phyloP scores from a whole-genome alignment of 2,888 invertebrate genomes.

The Apocheima hispidaria region DNA sequence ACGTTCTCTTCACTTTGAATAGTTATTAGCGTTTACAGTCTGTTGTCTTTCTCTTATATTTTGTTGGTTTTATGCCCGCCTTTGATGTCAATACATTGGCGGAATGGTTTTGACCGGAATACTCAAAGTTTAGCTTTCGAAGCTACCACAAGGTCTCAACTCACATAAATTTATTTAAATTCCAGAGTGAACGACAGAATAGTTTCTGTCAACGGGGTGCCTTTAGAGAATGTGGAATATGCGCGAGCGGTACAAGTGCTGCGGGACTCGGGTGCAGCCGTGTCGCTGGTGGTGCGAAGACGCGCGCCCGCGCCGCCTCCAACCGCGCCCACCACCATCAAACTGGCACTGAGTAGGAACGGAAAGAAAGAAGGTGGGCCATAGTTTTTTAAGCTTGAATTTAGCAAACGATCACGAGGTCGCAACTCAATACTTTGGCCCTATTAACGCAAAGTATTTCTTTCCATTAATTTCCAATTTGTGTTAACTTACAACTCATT shows the following conservation, averaged over 20 bases:
- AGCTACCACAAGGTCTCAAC: not conserved
- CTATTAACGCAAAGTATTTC: too few species aligned
- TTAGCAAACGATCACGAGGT: too few species aligned
- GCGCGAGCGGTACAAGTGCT: conserved; percentile 96
- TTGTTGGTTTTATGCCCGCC: not conserved
- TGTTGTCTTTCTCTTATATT: too few species aligned
- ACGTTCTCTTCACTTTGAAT: too few species aligned
- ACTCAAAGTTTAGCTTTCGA: not conserved
- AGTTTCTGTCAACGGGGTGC: conserved; percentile 97
- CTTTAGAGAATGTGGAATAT: conserved; percentile 98
- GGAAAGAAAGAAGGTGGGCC: conserved; percentile 96
- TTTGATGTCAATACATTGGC: not conserved
- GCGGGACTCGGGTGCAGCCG: conserved; percentile 95
- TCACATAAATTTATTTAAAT: not conserved
- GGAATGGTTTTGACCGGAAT: not conserved
- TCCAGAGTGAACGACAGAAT: conserved; percentile 98
- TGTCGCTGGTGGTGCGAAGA: conserved; percentile 94
- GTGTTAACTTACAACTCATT: too few species aligned
- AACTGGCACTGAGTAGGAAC: conserved; percentile 95
- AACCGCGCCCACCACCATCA: conserved; percentile 87
- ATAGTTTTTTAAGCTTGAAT: not conserved
- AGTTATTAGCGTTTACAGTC: too few species aligned
- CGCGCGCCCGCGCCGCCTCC: conserved; percentile 88
- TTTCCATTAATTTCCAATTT: too few species aligned
- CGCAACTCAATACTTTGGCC: too few species aligned